phyloP scores from a whole-genome alignment of 2,797 vertebrate genomes.

The Syngnathus rostellatus region DNA sequence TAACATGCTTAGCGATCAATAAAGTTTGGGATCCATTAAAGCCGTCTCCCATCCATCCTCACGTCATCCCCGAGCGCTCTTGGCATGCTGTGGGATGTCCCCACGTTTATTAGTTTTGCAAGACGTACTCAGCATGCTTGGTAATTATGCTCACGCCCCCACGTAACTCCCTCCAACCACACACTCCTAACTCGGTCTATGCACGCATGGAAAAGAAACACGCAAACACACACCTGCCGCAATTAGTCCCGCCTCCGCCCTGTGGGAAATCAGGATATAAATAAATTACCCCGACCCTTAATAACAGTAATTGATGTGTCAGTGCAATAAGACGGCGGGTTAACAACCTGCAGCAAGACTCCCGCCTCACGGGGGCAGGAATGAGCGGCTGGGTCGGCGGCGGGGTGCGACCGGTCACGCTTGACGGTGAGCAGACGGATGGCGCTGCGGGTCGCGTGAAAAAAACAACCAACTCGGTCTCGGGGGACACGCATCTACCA shows the following conservation, averaged over 20 bases:
- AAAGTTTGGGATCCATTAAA: constrained; percentile 7
- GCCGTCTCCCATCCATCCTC: constrained; percentile 20
- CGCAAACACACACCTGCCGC: constrained; percentile 48
- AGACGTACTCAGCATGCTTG: constrained; percentile 5
- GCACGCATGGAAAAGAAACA: not conserved
- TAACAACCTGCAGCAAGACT: constrained; percentile 54
- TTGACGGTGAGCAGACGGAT: constrained; percentile 51
- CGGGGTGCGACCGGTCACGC: constrained; percentile 55
- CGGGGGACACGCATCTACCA: not conserved
- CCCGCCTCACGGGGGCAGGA: constrained; percentile 36
- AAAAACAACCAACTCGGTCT: not conserved
- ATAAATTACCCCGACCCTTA: constrained; percentile 64
- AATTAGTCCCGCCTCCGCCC: constrained; percentile 53
- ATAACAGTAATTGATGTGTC: constrained; percentile 72
- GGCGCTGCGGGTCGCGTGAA: constrained; percentile 26
- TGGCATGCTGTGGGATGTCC: constrained; percentile 28
- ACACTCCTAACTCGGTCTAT: not conserved
- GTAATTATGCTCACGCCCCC: constrained; percentile 6
- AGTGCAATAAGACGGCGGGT: constrained; percentile 62
- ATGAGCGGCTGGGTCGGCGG: constrained; percentile 17
- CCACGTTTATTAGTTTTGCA: constrained; percentile 27
- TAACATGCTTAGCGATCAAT: not conserved
- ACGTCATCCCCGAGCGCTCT: constrained; percentile 14
- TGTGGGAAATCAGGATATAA: constrained; percentile 65
- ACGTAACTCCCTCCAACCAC: constrained; percentile 2